These are phyloP conservation scores for Siniperca scherzeri DNA, from an alignment of 2,797 vertebrate species.

Conservation along the genomic window DNA sequence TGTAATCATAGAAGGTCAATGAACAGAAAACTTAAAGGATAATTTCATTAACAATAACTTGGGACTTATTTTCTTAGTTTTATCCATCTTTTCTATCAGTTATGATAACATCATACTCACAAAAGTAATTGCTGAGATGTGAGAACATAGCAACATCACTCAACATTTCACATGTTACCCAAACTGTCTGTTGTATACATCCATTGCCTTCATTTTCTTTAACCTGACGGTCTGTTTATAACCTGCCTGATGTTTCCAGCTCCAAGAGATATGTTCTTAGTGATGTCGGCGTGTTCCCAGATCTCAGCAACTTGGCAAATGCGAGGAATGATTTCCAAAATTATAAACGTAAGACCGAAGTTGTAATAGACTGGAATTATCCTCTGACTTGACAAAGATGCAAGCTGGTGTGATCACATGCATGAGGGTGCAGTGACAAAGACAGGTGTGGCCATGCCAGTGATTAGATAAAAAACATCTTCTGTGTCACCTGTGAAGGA, in stretches of 20 bases:
- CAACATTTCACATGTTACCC: background rate
- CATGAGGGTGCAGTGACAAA: background rate
- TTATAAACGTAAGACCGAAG: background rate
- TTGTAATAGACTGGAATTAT: background rate
- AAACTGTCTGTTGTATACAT: background rate
- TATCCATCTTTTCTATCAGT: background rate
- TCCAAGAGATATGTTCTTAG: background rate
- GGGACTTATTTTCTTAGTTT: background rate
- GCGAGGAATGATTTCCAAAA: background rate
- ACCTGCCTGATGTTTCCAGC: background rate
- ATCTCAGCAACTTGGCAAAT: background rate
- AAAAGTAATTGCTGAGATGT: background rate
- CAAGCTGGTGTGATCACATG: background rate
- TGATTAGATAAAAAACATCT: background rate
- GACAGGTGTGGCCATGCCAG: background rate
- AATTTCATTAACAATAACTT: background rate
- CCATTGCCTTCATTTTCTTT: background rate
- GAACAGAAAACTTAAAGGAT: background rate
- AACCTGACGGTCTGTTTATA: background rate
- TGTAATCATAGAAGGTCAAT: background rate
- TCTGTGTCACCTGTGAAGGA: background rate
- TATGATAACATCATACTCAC: background rate
- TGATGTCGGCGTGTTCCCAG: background rate
- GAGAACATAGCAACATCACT: background rate
- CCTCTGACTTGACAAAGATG: background rate